These are phyloP conservation scores for Ginglymostoma cirratum DNA, from an alignment of 2,113 vertebrate species.

Conservation along the genomic window DNA sequence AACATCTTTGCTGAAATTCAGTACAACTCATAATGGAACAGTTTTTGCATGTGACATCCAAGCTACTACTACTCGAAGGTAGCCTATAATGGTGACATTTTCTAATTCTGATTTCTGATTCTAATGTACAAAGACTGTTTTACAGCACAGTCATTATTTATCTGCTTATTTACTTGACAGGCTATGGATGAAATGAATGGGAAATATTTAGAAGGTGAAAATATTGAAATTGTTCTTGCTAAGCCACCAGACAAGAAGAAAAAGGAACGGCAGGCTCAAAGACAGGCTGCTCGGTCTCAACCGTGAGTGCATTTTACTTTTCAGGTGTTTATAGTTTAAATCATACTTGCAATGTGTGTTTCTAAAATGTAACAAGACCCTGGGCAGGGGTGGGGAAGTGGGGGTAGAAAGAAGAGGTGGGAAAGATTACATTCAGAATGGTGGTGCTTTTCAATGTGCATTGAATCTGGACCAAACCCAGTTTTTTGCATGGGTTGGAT, in stretches of 20 bases:
- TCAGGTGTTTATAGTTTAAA: neutral
- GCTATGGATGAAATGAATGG: slow-evolving; percentile 96
- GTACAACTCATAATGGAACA: neutral
- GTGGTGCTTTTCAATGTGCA: neutral
- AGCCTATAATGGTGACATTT: neutral
- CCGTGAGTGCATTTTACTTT: slow-evolving; percentile 65
- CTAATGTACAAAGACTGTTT: neutral
- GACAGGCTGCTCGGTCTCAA: slow-evolving; percentile 90
- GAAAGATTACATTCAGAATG: too few species aligned
- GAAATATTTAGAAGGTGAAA: slow-evolving; percentile 90
- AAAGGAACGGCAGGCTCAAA: slow-evolving; percentile 95
- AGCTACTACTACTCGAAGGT: neutral
- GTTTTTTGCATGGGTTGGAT: too few species aligned
- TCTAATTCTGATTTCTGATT: neutral
- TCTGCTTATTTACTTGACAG: slow-evolving; percentile 51
- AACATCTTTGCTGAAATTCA: neutral
- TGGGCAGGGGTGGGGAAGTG: too few species aligned
- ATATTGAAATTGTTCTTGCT: slow-evolving; percentile 94
- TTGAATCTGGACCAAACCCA: neutral
- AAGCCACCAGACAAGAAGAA: slow-evolving; percentile 97
- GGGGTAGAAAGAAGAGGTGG: too few species aligned
- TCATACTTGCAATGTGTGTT: neutral
- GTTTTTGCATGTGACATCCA: neutral
- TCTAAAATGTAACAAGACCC: too few species aligned
- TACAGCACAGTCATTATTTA: neutral